Base-by-base conservation (phyloP, 2,888 invertebrate species). In the Ischnura elegans region DNA sequence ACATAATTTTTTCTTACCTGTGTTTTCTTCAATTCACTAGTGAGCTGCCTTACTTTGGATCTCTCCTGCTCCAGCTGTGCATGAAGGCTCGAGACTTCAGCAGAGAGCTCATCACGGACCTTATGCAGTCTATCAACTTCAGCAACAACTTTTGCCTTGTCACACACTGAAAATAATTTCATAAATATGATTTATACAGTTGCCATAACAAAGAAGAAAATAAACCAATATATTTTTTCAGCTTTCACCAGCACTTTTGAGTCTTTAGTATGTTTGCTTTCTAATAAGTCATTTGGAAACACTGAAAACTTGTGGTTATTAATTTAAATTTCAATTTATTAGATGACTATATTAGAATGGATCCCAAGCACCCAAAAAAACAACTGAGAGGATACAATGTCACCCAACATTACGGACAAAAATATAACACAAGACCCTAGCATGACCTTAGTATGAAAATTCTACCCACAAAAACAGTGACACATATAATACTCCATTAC, bases 61-160 rank as follows among this genome's bases (percentile, higher is more conserved):
- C 98, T 96, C 95, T 98, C 98, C 95, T 97, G 97, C 95, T 98
- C 98, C 76, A 98, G 96, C 94, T 98, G 97, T 10, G 97, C 97
- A 95, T 98, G 97, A 46, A 98, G 96, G 55, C 97, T 96, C 16
- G 97, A 96, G 76, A 98, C 97, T 96, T 98, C 97, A 0, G 97
- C 97, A 1, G 97, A 98, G 86, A 98, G 96, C 95, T 98, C 98
- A 94, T 97, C 97, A 95, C 98, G 97, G 85, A 98, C 97, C 76
- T 96, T 96, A 94, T 97, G 97, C 94, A 98, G 96, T 94, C 97
- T 97, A 95, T 98, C 98, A 93, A 98, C 97, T 95, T 98, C 98
- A 90, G 97, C 96, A 94, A 98, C 95, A 25, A 98, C 97, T 94
- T 97, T 97, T 0, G 98, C 98, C 96, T 98, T 98, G 95, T 98